Evolutionary conservation across 2,797 vertebrate genomes (phyloP), one percentile per base, ranked within the genome.

Genomic region (Lerista edwardsae): DNA sequence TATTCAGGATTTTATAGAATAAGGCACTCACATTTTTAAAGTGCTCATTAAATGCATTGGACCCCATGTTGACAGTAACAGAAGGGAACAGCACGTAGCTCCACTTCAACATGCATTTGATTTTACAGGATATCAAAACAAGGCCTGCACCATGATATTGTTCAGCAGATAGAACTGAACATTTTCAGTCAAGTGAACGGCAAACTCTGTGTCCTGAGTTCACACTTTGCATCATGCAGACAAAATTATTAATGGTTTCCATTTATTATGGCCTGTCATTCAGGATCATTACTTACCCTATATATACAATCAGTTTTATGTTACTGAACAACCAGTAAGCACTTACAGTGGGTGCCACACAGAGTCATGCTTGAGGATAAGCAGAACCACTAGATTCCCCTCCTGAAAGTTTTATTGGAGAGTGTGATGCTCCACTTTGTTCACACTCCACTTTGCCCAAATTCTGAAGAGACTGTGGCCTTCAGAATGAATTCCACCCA

Each of bases 91-190:
- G 75, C 75, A 0, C 76, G 85, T 14, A 69, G 59, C 86, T 44
- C 65, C 82, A 25, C 85, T 82, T 89, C 84, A 84, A 84, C 84
- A 75, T 79, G 86, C 89, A 84, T 92, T 92, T 80, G 79, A 71
- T 87, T 92, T 89, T 80, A 87, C 91, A 88, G 62, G 21, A 68
- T 88, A 36, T 72, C 78, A 86, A 87, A 80, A 65, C 64, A 44
- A 65, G 67, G 6, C 55, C 83, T 0, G 80, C n/a, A 51, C 62
- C 39, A 31, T 0, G 62, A 73, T 17, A 79, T 80, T 2, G 84
- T 90, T 81, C 91, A 59, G 87, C 90, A 78, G 73, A 88, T 82
- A 9, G 51, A 91, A 82, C 72, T 41, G 79, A 59, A 84, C 25
- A 72, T 51, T 80, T 93, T 88, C 83, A 82, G 1, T 9, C n/a